A percentile compares a stretch with the other conserved stretches of the same genome.
Conservation (phyloP, 2,113 vertebrate species). For the Prunella himalayana region DNA sequence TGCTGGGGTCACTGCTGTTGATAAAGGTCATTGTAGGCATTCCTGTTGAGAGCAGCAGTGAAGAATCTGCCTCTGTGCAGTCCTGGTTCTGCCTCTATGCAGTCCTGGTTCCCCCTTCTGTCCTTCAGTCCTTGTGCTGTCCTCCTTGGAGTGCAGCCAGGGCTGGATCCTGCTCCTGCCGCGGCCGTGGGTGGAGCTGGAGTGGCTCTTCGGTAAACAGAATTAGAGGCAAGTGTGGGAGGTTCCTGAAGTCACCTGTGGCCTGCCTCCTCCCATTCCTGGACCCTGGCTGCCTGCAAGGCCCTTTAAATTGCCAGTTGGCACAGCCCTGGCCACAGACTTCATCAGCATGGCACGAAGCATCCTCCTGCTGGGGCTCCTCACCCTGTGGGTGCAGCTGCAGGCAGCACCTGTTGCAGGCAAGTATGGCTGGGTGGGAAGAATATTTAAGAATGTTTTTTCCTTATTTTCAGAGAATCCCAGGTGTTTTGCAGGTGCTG, state of each 20-base stretch:
- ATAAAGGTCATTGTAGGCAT: not conserved
- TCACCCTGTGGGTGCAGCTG: not conserved
- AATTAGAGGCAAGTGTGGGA: conserved; percentile 12
- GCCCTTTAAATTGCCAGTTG: not conserved
- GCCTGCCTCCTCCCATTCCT: conserved; percentile 25
- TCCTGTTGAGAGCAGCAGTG: not conserved
- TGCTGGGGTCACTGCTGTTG: not conserved
- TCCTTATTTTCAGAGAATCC: not conserved
- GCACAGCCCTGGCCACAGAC: not conserved
- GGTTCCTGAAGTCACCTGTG: not conserved
- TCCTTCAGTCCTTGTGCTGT: not conserved
- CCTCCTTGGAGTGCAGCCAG: accelerated
- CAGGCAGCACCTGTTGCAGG: conserved; percentile 20
- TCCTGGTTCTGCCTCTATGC: not conserved
- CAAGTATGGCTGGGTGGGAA: not conserved
- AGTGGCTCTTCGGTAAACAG: not conserved
- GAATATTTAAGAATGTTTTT: not conserved
- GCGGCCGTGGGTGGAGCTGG: not conserved
- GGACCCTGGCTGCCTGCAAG: not conserved
- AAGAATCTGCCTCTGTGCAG: not conserved
- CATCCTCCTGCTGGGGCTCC: conserved; percentile 21
- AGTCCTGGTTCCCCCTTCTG: not conserved
- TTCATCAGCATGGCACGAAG: not conserved
- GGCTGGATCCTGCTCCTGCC: not conserved
- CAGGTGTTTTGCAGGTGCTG: not conserved